Conservation (phyloP, 2,113 vertebrate genomes). For the Scomber scombrus region DNA sequence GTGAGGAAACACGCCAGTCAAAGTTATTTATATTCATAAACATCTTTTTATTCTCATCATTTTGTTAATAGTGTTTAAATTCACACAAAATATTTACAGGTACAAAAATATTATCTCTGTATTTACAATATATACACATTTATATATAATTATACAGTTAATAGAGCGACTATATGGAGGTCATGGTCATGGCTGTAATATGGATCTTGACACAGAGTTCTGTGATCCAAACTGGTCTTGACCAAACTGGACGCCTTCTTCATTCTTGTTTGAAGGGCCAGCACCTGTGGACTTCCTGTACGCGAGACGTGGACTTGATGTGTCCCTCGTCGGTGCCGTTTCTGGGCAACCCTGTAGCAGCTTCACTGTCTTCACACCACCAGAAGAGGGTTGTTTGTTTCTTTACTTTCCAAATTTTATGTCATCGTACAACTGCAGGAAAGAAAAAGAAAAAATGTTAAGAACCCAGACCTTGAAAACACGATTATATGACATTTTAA, state of each 20-base stretch:
- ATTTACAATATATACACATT: constrained; percentile 82
- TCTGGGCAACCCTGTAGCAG: constrained; percentile 68
- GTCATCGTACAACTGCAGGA: constrained; percentile 83
- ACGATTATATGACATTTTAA: rapidly evolving
- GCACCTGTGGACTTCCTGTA: constrained; percentile 48
- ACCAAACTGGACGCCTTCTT: constrained; percentile 64
- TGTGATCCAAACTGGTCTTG: constrained; percentile 23
- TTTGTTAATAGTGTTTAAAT: constrained; percentile 82
- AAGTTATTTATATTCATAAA: constrained; percentile 58
- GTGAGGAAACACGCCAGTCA: constrained; percentile 12
- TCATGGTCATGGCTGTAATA: constrained; percentile 32
- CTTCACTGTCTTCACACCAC: constrained; percentile 59
- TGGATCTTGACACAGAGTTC: constrained; percentile 32
- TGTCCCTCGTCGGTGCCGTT: constrained; percentile 36
- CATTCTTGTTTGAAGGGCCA: constrained; percentile 54
- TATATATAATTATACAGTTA: constrained; percentile 60
- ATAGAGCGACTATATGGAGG: constrained; percentile 44
- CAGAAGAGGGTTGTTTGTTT: neutral
- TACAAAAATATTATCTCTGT: constrained; percentile 86
- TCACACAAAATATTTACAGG: constrained; percentile 75
- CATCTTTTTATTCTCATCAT: constrained; percentile 66
- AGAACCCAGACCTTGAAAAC: neutral
- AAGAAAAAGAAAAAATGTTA: constrained; percentile 2
- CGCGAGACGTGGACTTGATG: neutral
- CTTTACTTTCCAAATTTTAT: constrained; percentile 82